Evolutionary conservation across 2,888 invertebrate genomes (phyloP).

Genomic region (Plemyria rubiginata): DNA sequence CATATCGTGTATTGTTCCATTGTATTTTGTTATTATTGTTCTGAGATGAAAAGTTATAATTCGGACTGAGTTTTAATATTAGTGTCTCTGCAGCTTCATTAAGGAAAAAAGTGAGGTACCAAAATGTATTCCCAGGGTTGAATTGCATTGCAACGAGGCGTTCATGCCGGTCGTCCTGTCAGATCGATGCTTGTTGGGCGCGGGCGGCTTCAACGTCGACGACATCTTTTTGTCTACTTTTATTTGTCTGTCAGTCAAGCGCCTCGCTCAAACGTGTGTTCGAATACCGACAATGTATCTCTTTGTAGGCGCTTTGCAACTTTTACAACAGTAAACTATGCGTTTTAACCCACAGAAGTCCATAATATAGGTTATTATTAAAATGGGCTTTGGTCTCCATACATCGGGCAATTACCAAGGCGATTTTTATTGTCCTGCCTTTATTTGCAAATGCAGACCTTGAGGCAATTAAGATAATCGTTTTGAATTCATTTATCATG

Average conservation of each 20-base stretch:
- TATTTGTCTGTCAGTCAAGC: slow-evolving; percentile 80
- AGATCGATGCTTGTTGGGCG: slow-evolving; percentile 34
- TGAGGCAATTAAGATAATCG: slow-evolving; percentile 44
- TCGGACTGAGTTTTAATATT: slow-evolving; percentile 46
- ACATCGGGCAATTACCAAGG: slow-evolving; percentile 52
- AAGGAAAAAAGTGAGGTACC: slow-evolving; percentile 57
- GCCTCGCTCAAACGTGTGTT: slow-evolving; percentile 64
- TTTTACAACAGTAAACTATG: slow-evolving; percentile 71
- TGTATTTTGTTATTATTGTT: slow-evolving; percentile 51
- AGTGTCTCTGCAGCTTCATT: slow-evolving; percentile 38
- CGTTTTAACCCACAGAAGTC: slow-evolving; percentile 59
- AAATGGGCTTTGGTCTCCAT: slow-evolving; percentile 41
- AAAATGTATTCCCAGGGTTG: slow-evolving; percentile 52
- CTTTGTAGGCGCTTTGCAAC: slow-evolving; percentile 72
- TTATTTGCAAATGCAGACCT: slow-evolving; percentile 42
- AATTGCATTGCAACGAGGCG: background rate
- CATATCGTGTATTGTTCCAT: slow-evolving; percentile 55
- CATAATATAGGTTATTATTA: slow-evolving; percentile 45
- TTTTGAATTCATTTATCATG: slow-evolving; percentile 39
- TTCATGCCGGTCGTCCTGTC: slow-evolving; percentile 7
- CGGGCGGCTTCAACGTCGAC: slow-evolving; percentile 41
- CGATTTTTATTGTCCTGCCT: slow-evolving; percentile 46
- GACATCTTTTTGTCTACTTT: slow-evolving; percentile 69
- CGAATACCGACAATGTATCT: slow-evolving; percentile 71
- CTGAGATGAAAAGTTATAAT: slow-evolving; percentile 46